Percentiles rank a stretch among this genome's conserved stretches.
These are phyloP conservation scores for Amiota mariae DNA, from an alignment of 2,888 invertebrate species.

Conservation along the genomic window DNA sequence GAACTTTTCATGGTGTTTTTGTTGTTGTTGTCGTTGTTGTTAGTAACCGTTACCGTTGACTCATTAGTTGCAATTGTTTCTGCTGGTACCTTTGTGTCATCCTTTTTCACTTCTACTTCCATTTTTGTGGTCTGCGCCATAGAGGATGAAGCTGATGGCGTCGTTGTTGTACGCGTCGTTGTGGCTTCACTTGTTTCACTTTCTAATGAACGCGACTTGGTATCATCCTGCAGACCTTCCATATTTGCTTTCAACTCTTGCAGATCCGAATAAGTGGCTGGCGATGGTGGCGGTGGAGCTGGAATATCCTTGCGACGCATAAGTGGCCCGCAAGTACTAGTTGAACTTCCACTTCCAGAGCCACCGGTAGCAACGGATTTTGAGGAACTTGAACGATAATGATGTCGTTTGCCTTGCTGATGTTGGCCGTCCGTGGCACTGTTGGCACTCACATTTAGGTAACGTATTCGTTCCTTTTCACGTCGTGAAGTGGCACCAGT, in stretches of 20 bases:
- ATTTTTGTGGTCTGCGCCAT: slow-evolving; percentile 2
- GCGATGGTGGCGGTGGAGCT: slow-evolving; percentile 66
- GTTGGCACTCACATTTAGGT: slow-evolving; percentile 5
- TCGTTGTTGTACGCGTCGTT: background rate
- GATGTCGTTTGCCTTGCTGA: slow-evolving; percentile 47
- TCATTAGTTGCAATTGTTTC: background rate
- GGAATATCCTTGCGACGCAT: slow-evolving; percentile 63
- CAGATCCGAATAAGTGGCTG: slow-evolving; percentile 66
- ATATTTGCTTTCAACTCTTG: slow-evolving; percentile 66
- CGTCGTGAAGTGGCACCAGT: slow-evolving; percentile 34
- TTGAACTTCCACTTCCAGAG: background rate
- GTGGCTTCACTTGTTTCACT: slow-evolving; percentile 50
- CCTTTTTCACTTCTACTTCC: background rate
- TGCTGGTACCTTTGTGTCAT: background rate
- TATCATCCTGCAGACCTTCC: slow-evolving; percentile 60
- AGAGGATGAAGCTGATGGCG: background rate
- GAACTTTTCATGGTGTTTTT: background rate
- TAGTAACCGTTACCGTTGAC: slow-evolving; percentile 1
- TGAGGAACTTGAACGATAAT: slow-evolving; percentile 52
- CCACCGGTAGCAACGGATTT: slow-evolving; percentile 39
- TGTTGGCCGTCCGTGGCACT: background rate
- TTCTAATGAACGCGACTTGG: slow-evolving; percentile 57
- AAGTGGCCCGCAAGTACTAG: slow-evolving; percentile 33
- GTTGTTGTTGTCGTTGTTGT: slow-evolving; percentile 33
- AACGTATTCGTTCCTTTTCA: slow-evolving; percentile 27